A percentile compares a stretch with the other conserved stretches of the same genome.
These are phyloP conservation scores for Agonopterix arenella DNA, from an alignment of 2,888 invertebrate genomes.

Conservation along the genomic window DNA sequence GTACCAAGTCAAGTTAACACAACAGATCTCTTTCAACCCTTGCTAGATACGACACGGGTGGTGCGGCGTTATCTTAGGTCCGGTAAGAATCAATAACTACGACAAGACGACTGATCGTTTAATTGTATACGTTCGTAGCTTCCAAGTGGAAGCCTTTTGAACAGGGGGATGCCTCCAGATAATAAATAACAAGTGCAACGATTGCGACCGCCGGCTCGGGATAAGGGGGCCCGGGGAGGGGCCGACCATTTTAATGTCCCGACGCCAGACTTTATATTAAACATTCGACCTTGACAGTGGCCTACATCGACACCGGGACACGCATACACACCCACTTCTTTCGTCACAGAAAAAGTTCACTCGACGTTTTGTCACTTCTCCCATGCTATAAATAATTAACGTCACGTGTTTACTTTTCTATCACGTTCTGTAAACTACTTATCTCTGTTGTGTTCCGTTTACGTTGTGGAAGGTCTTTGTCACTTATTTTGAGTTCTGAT, in stretches of 20 bases:
- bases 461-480: slow-evolving; percentile 34
- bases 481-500: slow-evolving; percentile 15
- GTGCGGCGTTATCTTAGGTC: too few species aligned
- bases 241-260: slow-evolving; percentile 76
- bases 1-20: too few species aligned
- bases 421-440: slow-evolving; percentile 41
- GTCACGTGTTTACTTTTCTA: slow-evolving; percentile 56
- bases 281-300: slow-evolving; percentile 76
- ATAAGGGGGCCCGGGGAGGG: slow-evolving; percentile 66
- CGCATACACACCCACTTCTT: slow-evolving; percentile 63
- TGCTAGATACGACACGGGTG: too few species aligned
- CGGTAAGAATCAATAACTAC: too few species aligned
- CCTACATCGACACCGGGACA: slow-evolving; percentile 73
- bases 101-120: too few species aligned
- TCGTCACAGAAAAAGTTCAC: slow-evolving; percentile 71
- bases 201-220: slow-evolving; percentile 65
- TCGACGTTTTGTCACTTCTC: slow-evolving; percentile 61
- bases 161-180: slow-evolving; percentile 18
- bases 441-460: slow-evolving; percentile 37
- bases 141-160: too few species aligned
- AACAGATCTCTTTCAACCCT: too few species aligned
- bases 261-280: slow-evolving; percentile 77
- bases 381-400: slow-evolving; percentile 62
- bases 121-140: too few species aligned
- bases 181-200: slow-evolving; percentile 71